Percentiles rank a stretch among this genome's conserved stretches.
Conservation (phyloP, 2,888 invertebrate genomes). For the Rotaria sp. region DNA sequence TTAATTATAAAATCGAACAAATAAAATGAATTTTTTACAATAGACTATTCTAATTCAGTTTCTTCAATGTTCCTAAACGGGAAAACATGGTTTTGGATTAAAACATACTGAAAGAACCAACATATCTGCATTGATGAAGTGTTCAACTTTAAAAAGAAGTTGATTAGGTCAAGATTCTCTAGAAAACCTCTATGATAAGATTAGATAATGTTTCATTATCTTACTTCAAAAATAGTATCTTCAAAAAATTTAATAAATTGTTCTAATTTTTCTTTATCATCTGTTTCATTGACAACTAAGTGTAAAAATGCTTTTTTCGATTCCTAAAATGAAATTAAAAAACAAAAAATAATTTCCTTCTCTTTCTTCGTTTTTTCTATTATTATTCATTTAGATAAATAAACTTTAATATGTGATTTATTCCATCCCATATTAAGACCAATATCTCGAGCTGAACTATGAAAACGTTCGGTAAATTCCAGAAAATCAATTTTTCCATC, state of each 20-base stretch:
- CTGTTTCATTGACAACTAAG: constrained; percentile 95
- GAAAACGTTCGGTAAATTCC: constrained; percentile 95
- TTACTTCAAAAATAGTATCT: constrained; percentile 87
- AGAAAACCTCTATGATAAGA: too few species aligned
- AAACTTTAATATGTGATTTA: constrained; percentile 86
- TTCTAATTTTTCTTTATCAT: constrained; percentile 95
- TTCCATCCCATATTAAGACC: constrained; percentile 99
- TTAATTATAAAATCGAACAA: background rate
- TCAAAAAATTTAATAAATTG: constrained; percentile 95
- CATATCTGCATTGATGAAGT: too few species aligned
- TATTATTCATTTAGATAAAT: background rate
- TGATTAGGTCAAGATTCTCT: too few species aligned
- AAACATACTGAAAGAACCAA: too few species aligned
- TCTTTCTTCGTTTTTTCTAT: too few species aligned
- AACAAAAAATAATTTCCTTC: background rate
- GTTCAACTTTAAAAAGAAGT: too few species aligned
- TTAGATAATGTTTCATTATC: background rate
- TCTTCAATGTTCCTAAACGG: too few species aligned
- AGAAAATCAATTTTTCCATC: constrained; percentile 97
- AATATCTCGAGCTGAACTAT: constrained; percentile 97
- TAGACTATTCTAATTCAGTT: too few species aligned
- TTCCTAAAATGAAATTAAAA: constrained; percentile 62
- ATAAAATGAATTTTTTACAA: too few species aligned
- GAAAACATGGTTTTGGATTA: too few species aligned
- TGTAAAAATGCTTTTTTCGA: constrained; percentile 93